These are phyloP conservation scores for Crocallis elinguaria DNA, from an alignment of 2,888 invertebrate species.

Conservation along the genomic window DNA sequence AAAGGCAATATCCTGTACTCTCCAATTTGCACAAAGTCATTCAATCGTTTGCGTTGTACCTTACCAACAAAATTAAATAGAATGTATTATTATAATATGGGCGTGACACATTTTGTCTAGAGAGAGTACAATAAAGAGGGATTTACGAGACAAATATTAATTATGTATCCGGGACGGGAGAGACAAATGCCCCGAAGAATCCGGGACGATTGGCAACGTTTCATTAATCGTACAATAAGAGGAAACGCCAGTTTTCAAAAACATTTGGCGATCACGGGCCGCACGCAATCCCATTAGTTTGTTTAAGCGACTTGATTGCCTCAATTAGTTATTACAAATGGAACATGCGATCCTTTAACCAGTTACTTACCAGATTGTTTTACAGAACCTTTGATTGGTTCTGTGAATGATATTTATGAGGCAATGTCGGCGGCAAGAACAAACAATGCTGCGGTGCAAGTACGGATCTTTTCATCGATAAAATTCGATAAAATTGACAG, in stretches of 20 bases:
- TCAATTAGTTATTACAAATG: constrained; percentile 50
- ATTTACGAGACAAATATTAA: constrained; percentile 25
- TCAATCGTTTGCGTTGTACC: too few relatives aligned
- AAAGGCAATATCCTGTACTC: constrained; percentile 41
- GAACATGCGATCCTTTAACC: constrained; percentile 53
- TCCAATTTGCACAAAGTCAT: constrained; percentile 11
- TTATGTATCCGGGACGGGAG: constrained; percentile 12
- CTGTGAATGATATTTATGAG: constrained; percentile 15
- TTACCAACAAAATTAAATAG: background rate
- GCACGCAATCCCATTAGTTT: constrained; percentile 42
- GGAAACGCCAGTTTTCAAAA: constrained; percentile 7
- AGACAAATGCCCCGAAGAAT: constrained; percentile 15
- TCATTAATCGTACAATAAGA: constrained; percentile 24
- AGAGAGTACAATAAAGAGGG: constrained; percentile 2
- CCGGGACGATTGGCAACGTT: constrained; percentile 23
- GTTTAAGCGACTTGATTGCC: constrained; percentile 53
- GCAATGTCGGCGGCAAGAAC: constrained; percentile 7
- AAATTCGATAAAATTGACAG: too few relatives aligned
- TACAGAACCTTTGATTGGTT: constrained; percentile 34
- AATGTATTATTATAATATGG: background rate
- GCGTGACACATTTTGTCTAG: constrained; percentile 6
- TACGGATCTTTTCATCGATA: too few relatives aligned
- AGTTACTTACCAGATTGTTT: constrained; percentile 26
- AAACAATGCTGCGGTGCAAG: too few relatives aligned
- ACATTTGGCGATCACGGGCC: constrained; percentile 15